Evolutionary conservation across 2,797 vertebrate species (phyloP).

Genomic region (Crax fasciolata): DNA sequence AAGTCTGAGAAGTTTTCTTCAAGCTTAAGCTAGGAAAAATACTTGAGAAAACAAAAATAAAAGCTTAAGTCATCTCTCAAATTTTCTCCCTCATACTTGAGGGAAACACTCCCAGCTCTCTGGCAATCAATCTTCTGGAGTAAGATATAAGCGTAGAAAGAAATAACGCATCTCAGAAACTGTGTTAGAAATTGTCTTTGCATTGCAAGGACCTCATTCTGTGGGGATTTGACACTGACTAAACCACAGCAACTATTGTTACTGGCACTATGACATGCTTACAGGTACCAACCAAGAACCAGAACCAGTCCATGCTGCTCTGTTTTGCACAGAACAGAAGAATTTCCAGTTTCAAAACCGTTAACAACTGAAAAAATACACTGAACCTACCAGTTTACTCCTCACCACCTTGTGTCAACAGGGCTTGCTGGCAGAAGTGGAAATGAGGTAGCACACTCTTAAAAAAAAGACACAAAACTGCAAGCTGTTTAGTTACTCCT

Average conservation of each 20-base stretch:
- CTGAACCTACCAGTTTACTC: background rate
- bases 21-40: background rate
- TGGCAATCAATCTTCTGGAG: background rate
- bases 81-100: background rate
- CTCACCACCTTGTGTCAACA: background rate
- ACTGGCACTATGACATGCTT: background rate
- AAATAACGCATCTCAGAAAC: background rate
- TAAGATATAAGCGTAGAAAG: fast-evolving
- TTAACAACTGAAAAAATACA: background rate
- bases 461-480: background rate
- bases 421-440: background rate
- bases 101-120: background rate
- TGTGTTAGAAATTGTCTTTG: background rate
- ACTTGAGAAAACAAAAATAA: background rate
- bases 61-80: background rate
- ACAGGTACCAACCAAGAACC: background rate
- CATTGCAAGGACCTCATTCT: background rate
- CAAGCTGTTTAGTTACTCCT: background rate
- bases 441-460: background rate
- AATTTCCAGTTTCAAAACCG: background rate
- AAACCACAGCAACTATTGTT: background rate
- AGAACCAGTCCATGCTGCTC: background rate
- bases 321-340: background rate
- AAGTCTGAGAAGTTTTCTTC: background rate
- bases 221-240: fast-evolving